These are phyloP conservation scores for Gonioctena quinquepunctata DNA, from an alignment of 1,140 invertebrate species.

Conservation along the genomic window DNA sequence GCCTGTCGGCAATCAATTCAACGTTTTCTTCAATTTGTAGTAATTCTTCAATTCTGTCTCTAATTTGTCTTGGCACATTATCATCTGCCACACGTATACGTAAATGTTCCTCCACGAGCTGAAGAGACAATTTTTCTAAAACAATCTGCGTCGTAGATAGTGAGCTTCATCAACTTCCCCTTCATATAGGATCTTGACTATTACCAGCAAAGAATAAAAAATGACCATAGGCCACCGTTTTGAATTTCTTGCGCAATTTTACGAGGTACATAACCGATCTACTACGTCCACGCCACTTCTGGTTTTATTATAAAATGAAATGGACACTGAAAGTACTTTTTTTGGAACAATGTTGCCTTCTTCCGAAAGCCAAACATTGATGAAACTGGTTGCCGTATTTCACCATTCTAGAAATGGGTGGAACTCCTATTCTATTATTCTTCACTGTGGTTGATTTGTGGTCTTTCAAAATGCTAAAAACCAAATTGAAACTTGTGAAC, in stretches of 20 bases:
- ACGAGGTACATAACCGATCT: neutral
- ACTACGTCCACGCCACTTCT: neutral
- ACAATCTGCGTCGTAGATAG: neutral
- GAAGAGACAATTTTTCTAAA: neutral
- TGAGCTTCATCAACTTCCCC: neutral
- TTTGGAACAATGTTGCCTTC: too few species aligned
- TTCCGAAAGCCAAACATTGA: too few species aligned
- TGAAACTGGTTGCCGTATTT: too few species aligned
- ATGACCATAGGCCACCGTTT: neutral
- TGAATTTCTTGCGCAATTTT: neutral
- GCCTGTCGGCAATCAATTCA: neutral
- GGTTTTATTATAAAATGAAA: neutral
- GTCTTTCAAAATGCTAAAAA: neutral
- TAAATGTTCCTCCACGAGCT: neutral
- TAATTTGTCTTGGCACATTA: neutral
- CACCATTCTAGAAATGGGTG: neutral
- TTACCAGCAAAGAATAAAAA: neutral
- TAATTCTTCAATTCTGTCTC: neutral
- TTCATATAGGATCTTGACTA: neutral
- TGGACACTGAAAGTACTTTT: too few species aligned
- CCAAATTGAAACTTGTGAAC: neutral
- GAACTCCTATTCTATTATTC: slow-evolving; percentile 21
- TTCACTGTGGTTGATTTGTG: slow-evolving; percentile 13
- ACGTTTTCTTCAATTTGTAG: neutral
- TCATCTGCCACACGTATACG: neutral